Conservation (phyloP, 1,140 invertebrate species). For the Tetramorium parvispinum region DNA sequence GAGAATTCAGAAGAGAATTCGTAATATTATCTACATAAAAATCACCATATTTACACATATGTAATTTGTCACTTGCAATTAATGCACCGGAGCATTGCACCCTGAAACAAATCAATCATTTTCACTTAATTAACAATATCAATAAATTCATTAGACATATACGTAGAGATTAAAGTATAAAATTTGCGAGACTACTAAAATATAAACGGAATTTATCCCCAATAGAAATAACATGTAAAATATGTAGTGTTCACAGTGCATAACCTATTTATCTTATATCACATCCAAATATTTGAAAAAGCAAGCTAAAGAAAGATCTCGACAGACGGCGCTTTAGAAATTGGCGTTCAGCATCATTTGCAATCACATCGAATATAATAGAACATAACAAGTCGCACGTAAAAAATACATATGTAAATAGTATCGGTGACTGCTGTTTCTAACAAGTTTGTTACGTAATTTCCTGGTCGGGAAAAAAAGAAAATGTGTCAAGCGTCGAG, state of each 20-base stretch:
- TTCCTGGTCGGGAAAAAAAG: slow-evolving; percentile 30
- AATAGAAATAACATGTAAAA: not conserved
- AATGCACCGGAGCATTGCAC: not conserved
- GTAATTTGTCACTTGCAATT: slow-evolving; percentile 42
- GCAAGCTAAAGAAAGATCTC: not conserved
- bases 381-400: not conserved
- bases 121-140: not conserved
- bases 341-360: not conserved
- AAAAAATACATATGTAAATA: slow-evolving; percentile 25
- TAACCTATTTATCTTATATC: slow-evolving; percentile 53
- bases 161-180: not conserved
- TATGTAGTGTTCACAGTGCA: not conserved
- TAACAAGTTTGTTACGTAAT: slow-evolving; percentile 71
- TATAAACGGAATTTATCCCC: not conserved
- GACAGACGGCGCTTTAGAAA: not conserved
- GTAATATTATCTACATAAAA: slow-evolving; percentile 20
- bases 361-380: not conserved
- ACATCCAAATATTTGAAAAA: not conserved
- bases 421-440: slow-evolving; percentile 17
- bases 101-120: slow-evolving; percentile 58
- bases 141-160: not conserved
- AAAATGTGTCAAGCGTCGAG: not conserved
- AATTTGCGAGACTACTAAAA: not conserved
- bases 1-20: not conserved
- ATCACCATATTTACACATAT: slow-evolving; percentile 36